A percentile compares a stretch with the other conserved stretches of the same genome.
phyloP scores from a whole-genome alignment of 2,888 invertebrate species.

The Caenorhabditis sp. region DNA sequence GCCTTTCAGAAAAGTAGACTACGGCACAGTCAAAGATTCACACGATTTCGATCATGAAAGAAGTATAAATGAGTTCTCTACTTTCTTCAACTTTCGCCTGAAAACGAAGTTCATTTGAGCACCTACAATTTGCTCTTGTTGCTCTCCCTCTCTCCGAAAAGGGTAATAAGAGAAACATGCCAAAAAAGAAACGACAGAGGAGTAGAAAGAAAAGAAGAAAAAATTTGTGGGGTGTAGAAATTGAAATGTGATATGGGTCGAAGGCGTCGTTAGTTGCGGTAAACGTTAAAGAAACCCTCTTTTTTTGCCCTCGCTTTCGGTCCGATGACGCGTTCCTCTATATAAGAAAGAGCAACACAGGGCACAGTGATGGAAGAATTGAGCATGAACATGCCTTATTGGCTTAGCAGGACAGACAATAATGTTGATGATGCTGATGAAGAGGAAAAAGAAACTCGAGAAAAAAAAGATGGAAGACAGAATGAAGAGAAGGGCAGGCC shows the following conservation, averaged over 20 bases:
- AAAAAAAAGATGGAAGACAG: constrained; percentile 43
- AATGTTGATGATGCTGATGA: constrained; percentile 48
- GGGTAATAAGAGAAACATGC: constrained; percentile 15
- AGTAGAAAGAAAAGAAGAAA: constrained; percentile 1
- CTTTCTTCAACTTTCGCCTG: not conserved
- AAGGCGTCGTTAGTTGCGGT: constrained; percentile 60
- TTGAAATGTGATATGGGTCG: constrained; percentile 57
- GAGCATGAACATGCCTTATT: constrained; percentile 9
- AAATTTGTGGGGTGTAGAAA: constrained; percentile 18
- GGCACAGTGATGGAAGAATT: constrained; percentile 7
- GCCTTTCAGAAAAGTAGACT: no score
- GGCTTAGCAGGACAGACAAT: constrained; percentile 23
- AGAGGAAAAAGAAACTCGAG: constrained; percentile 15
- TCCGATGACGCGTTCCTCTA: constrained; percentile 29
- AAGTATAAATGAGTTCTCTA: no score
- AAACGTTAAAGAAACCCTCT: constrained; percentile 44
- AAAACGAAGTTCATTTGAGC: not conserved
- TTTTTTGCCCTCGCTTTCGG: constrained; percentile 21
- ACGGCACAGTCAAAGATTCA: no score
- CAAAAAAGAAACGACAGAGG: not conserved
- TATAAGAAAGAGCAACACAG: constrained; percentile 23
- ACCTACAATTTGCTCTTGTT: constrained; percentile 4
- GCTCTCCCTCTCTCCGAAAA: not conserved
- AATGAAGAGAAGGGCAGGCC: constrained; percentile 48
- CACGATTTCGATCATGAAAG: no score